Base-by-base conservation (phyloP, 2,113 vertebrate species). In the Lophotis ruficrista region DNA sequence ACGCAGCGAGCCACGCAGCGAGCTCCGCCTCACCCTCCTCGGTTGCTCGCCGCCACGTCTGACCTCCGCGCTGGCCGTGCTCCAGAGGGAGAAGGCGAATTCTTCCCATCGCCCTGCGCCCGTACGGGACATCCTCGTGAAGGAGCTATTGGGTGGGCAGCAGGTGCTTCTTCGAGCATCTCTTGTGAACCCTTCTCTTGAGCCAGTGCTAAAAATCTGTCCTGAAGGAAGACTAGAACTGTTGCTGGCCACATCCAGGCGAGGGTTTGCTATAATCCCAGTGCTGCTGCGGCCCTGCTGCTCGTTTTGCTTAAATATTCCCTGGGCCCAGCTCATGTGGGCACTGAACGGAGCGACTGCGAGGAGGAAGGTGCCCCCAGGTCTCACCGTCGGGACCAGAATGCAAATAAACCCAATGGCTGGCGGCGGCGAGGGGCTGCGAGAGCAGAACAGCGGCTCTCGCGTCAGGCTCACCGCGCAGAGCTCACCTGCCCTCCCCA, bases 21-120 rank as follows among this genome's bases (percentile, higher is more conserved):
- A 98, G 97, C 98, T 98, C 94, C 88, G 48, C 9, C 47, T 96
- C 94, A 97, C 98, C 98, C 97, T 96, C 89, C 93, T 77, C 65
- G 9, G 94, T 93, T 53, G 30, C 25, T 58, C 64, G 10, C 54
- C 3, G 18, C 73, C 85, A 27, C 14, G 8, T 48, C 69, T 27
- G 57, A 79, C 75, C 82, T 10, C 31, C 6, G 28, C 3, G 3
- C 83, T 90, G 96, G 83, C 70, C 64, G 8, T 31, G 27, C 62
- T 82, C 85, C 80, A 51, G 73, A 41, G 43, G 57, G 45, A 87
- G 75, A 76, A 30, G 22, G 69, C 7, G 31, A 70, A 66, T 25
- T 21, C 73, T 43, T 83, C 43, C 84, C 37, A 20, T 33, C 16
- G 18, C 28, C 43, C n/a, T 2, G 7, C 54, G 37, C 30, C 23